A percentile compares a stretch with the other conserved stretches of the same genome.
phyloP scores from a whole-genome alignment of 2,113 vertebrate genomes.

The Phoenicopterus ruber region DNA sequence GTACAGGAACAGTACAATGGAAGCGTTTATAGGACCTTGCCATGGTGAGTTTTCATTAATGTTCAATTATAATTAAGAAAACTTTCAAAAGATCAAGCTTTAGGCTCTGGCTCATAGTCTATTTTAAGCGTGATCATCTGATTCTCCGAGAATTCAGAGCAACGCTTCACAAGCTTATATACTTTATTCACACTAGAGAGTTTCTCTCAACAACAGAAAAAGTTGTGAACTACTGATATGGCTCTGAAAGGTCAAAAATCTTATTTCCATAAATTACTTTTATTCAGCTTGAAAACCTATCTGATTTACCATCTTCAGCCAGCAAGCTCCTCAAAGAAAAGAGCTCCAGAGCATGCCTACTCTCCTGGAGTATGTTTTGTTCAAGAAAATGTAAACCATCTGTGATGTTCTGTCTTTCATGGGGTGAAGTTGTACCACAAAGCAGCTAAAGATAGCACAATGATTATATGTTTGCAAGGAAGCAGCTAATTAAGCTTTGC shows the following conservation, averaged over 20 bases:
- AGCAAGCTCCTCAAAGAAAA: background rate
- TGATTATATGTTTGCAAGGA: slow-evolving; percentile 52
- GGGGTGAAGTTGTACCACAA: slow-evolving; percentile 50
- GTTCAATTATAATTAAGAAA: background rate
- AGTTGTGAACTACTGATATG: background rate
- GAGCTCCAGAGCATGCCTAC: background rate
- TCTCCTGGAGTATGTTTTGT: slow-evolving; percentile 10
- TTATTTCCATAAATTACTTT: background rate
- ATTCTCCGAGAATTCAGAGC: background rate
- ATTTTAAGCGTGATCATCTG: background rate
- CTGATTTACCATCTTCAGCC: background rate
- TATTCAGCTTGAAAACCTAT: background rate
- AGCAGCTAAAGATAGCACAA: slow-evolving; percentile 67
- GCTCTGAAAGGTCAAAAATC: background rate
- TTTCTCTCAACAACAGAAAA: background rate
- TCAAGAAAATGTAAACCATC: slow-evolving; percentile 42
- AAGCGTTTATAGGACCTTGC: background rate
- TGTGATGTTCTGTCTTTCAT: slow-evolving; percentile 18
- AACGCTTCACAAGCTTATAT: background rate
- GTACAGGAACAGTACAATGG: background rate
- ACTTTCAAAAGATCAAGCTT: background rate
- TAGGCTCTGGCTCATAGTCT: background rate
- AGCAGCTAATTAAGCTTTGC: slow-evolving; percentile 39
- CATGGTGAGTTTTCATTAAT: background rate
- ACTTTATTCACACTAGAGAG: background rate